Conservation (phyloP, 2,888 invertebrate genomes). For the Catocala sponsa region DNA sequence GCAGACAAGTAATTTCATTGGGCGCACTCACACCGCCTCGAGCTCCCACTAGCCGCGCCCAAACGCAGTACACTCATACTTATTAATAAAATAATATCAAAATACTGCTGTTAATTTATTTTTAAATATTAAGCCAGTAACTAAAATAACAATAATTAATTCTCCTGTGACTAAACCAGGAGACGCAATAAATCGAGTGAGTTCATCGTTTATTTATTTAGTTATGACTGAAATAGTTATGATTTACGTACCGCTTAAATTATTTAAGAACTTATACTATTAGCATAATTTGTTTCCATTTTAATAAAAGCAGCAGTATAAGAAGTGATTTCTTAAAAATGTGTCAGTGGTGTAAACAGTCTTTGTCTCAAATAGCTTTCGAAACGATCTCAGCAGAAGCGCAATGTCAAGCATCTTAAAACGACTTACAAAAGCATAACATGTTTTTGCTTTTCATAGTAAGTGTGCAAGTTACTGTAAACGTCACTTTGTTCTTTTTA, state of each 20-base stretch:
- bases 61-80: constrained; percentile 42
- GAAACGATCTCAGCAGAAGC: neutral
- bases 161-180: neutral
- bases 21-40: constrained; percentile 63
- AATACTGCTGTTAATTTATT: constrained; percentile 43
- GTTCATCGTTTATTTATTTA: neutral
- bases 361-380: neutral
- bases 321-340: no score
- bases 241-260: no score
- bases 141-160: constrained; percentile 2
- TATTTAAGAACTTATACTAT: no score
- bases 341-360: neutral
- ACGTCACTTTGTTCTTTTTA: constrained; percentile 2
- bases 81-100: constrained; percentile 45
- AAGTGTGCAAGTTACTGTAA: neutral
- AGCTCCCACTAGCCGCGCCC: constrained; percentile 66
- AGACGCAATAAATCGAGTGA: neutral
- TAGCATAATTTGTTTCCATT: no score
- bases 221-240: neutral
- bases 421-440: neutral
- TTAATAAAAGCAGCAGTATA: no score
- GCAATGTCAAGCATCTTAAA: neutral
- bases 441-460: constrained; percentile 9
- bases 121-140: constrained; percentile 32
- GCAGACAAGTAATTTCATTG: constrained; percentile 61